Evolutionary conservation across 37 sponge, comb jelly and placozoan genomes (phyloP), one percentile per base, ranked within the genome.

Genomic region (Beroe ovata): DNA sequence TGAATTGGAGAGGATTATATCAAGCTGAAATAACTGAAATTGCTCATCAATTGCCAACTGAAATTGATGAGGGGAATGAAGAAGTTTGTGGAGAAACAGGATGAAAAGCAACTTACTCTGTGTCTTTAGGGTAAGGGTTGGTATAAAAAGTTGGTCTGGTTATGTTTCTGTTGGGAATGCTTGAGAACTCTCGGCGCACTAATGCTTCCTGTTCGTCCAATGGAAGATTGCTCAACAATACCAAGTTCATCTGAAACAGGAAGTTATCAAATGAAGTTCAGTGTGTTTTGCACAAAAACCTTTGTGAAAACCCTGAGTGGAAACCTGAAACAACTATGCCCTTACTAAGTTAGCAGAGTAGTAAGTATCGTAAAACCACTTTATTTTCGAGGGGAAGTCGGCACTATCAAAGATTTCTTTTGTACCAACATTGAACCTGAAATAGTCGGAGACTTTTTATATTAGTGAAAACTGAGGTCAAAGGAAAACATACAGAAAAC

Each of bases 301-400:
- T n/a, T n/a, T n/a, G n/a, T n/a, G n/a, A n/a, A n/a, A n/a, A n/a
- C n/a, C n/a, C n/a, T n/a, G n/a, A n/a, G n/a, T 47, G 54, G 11
- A 47, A 47, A 16, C 11, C 11, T 6, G 54, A 16, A 47, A 16
- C 63, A 62, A 20, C 22, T 4, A 62, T 34, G 32, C 36, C 6
- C 38, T 6, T 77, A 77, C 84, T n/a, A 77, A 29, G 84, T 77
- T 39, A 40, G 84, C 42, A 26, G 84, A 77, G 84, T 77, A 77
- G 47, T 77, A 77, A 25, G 3, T 77, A 0, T 77, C 47, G 47
- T 77, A 77, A 29, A 77, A 77, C 84, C 84, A 77, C 54, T 35
- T 77, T 40, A 77, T 77, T 39, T 77, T 77, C 20, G 54, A 32
- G 38, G 28, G 36, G 33, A 77, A 77, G 22, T 77, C 84, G 1